phyloP scores from a whole-genome alignment of 2,113 vertebrate species.

The Rostratula benghalensis region DNA sequence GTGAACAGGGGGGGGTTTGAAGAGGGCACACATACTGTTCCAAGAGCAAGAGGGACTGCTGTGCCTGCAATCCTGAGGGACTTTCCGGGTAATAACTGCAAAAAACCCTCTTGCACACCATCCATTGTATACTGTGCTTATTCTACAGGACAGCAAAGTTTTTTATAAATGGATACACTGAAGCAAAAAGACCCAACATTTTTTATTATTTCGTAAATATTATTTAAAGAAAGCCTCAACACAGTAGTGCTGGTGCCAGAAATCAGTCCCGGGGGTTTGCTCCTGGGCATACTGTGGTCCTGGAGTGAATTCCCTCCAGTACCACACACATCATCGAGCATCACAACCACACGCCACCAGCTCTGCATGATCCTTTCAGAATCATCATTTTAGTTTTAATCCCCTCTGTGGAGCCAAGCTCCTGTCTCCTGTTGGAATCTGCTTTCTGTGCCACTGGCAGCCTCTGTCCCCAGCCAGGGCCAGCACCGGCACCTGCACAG shows the following conservation, averaged over 20 bases:
- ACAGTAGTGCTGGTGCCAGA: background rate
- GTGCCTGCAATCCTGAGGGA: rapidly evolving
- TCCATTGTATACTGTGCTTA: background rate
- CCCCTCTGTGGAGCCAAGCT: background rate
- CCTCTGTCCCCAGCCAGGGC: background rate
- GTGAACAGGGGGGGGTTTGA: rapidly evolving
- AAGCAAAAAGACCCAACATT: background rate
- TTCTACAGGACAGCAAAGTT: background rate
- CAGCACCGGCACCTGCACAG: rapidly evolving
- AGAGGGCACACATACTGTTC: background rate
- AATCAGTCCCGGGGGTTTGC: background rate
- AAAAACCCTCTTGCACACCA: background rate
- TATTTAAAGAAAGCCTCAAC: background rate
- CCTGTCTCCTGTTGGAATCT: background rate
- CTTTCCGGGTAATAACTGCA: background rate
- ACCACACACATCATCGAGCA: background rate
- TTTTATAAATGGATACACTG: background rate
- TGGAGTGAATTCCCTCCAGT: background rate
- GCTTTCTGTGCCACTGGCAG: background rate
- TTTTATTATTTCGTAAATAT: too few relatives aligned
- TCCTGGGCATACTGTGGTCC: background rate
- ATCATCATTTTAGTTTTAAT: background rate
- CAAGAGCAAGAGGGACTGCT: background rate
- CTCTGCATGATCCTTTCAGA: background rate
- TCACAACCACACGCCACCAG: background rate